These are phyloP conservation scores for Heteronetta atricapilla DNA, from an alignment of 2,113 vertebrate genomes.

Conservation along the genomic window DNA sequence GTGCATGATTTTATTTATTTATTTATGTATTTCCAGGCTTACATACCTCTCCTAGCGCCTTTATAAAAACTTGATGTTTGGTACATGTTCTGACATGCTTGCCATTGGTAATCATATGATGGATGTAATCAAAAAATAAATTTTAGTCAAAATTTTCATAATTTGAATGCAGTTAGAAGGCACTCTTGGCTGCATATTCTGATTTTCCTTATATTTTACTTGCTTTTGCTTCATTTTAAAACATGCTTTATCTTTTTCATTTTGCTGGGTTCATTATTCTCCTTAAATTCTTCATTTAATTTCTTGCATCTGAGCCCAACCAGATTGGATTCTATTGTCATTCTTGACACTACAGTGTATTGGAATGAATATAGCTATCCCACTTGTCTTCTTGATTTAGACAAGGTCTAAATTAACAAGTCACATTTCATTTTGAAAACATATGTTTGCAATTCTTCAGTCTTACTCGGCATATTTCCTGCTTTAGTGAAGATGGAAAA, in stretches of 20 bases:
- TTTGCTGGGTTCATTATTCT: constrained; percentile 50
- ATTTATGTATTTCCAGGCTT: background rate
- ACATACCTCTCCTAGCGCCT: background rate
- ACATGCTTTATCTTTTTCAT: constrained; percentile 26
- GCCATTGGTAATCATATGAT: background rate
- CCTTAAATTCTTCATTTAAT: constrained; percentile 59
- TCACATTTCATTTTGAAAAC: constrained; percentile 69
- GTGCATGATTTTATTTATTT: background rate
- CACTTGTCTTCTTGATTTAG: constrained; percentile 57
- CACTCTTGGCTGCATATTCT: background rate
- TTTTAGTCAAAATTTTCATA: background rate
- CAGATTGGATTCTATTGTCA: constrained; percentile 46
- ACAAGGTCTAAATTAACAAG: constrained; percentile 69
- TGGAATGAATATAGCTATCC: constrained; percentile 62
- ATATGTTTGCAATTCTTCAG: constrained; percentile 70
- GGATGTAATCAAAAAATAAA: background rate
- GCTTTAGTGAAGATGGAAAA: constrained; percentile 27
- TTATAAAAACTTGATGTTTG: background rate
- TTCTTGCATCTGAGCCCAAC: constrained; percentile 45
- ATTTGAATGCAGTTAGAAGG: background rate
- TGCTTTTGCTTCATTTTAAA: background rate
- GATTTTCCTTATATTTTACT: background rate
- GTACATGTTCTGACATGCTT: background rate
- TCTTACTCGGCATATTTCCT: constrained; percentile 53
- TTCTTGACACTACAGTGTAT: constrained; percentile 48